Evolutionary conservation across 2,888 invertebrate species (phyloP), one percentile per base, ranked within the genome.

Genomic region (Uropetala carovei): DNA sequence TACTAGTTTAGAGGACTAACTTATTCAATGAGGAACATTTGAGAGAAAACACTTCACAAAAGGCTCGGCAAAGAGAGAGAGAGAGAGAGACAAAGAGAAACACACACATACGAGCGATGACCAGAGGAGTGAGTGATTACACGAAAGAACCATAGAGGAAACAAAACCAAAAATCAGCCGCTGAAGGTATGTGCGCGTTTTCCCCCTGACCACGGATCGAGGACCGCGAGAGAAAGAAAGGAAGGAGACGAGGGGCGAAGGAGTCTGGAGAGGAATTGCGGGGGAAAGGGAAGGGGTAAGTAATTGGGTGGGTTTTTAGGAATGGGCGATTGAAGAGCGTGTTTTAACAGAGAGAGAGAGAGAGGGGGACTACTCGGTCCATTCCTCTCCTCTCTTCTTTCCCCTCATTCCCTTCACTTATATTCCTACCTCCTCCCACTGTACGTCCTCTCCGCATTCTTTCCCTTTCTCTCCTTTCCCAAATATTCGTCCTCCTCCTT

Each of bases 321-420:
- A 92, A 85, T n/a, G 43, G 43, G 43, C 43, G 43, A 43, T 43
- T 43, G 43, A 43, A 43, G 43, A 43, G 43, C 43, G 43, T 43
- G 43, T 43, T 43, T 43, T 43, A 43, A 43, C 43, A 43, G 82
- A 83, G 64, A 11, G 43, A 68, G 89, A 56, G 75, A 57, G 60
- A 27, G 84, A 10, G 43, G 59, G 60, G 60, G 68, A 30, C 18
- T 16, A 81, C 93, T 93, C 92, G 92, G 93, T 93, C 93, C 92
- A 92, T 92, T 92, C 92, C 64, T 93, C 92, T 92, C 92, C 92
- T 86, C 92, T 93, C 92, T 92, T 92, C 92, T 92, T 18, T 93
- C 93, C 43, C 43, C n/a, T n/a, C n/a, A n/a, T n/a, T n/a, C n/a
- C n/a, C 43, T 5, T 43, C 43, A 43, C 3, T 43, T 43, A 43